Percentiles rank a stretch among this genome's conserved stretches.
phyloP scores from a whole-genome alignment of 2,888 invertebrate genomes.

The Stegana nigrithorax region DNA sequence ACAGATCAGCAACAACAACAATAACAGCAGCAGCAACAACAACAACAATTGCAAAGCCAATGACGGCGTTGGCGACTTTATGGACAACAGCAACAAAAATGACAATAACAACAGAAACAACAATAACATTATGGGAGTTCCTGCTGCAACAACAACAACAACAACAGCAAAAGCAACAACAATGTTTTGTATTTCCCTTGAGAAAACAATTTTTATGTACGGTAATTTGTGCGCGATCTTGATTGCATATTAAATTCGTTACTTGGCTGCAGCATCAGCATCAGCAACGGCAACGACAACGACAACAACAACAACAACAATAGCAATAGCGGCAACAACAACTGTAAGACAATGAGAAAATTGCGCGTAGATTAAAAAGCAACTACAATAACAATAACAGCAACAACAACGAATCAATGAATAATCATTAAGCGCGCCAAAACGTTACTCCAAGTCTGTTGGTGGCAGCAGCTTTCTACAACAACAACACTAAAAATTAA shows the following conservation, averaged over 20 bases:
- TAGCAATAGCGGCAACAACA: constrained; percentile 32
- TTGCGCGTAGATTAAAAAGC: constrained; percentile 47
- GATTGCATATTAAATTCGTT: constrained; percentile 57
- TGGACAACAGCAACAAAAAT: constrained; percentile 4
- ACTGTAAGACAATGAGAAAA: constrained; percentile 48
- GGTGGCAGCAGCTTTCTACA: constrained; percentile 2
- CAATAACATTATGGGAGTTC: neutral
- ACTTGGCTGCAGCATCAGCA: neutral
- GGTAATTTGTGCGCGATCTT: constrained; percentile 59
- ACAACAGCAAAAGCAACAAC: neutral
- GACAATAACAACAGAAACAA: constrained; percentile 1
- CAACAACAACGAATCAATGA: constrained; percentile 42
- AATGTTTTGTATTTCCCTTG: constrained; percentile 15
- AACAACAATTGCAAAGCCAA: neutral
- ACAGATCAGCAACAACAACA: neutral
- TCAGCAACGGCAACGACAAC: constrained; percentile 16
- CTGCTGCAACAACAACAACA: neutral
- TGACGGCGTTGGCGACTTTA: neutral
- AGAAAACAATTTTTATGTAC: constrained; percentile 42
- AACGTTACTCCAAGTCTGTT: constrained; percentile 33
- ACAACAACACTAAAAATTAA: neutral
- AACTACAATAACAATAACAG: constrained; percentile 24
- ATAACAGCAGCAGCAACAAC: neutral
- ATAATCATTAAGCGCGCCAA: constrained; percentile 51
- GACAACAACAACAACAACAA: constrained; percentile 24